Conservation (phyloP, 2,113 vertebrate species). For the Hippocampus abdominalis region DNA sequence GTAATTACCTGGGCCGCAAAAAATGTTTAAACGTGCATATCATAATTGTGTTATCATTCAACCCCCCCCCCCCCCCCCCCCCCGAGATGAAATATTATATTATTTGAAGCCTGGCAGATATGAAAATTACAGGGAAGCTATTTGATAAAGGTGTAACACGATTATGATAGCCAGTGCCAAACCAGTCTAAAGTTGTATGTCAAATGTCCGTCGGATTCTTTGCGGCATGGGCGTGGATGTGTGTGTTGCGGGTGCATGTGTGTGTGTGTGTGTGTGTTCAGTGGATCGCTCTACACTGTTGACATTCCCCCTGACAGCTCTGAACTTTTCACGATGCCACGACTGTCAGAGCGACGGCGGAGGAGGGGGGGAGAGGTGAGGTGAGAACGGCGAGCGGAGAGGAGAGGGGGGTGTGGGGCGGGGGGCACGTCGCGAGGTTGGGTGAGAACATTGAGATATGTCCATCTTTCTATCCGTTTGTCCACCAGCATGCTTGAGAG, state of each 20-base stretch:
- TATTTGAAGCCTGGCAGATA: background rate
- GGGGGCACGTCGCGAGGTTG: constrained; percentile 62
- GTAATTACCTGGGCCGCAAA: background rate
- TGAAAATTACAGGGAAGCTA: constrained; percentile 1
- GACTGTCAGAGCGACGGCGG: constrained; percentile 67
- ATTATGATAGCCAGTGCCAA: constrained; percentile 12
- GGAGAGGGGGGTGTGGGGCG: constrained; percentile 64
- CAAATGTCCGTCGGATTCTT: constrained; percentile 18
- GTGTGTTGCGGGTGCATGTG: constrained; percentile 27
- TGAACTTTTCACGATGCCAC: constrained; percentile 90
- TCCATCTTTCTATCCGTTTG: constrained; percentile 37
- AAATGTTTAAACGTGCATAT: background rate
- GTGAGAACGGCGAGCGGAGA: constrained; percentile 7
- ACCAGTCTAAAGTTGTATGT: constrained; percentile 16
- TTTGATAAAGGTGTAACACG: constrained; percentile 16
- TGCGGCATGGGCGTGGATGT: background rate
- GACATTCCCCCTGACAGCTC: constrained; percentile 91
- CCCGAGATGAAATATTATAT: background rate
- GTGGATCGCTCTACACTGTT: constrained; percentile 67
- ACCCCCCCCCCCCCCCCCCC: too few relatives aligned
- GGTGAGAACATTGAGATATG: constrained; percentile 28
- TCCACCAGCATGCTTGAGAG: constrained; percentile 38
- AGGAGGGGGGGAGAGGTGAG: constrained; percentile 24
- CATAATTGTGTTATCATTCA: background rate
- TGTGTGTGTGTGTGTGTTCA: constrained; percentile 53